Evolutionary conservation across 2,797 vertebrate genomes (phyloP).

Genomic region (Enteromius trimaculatus): DNA sequence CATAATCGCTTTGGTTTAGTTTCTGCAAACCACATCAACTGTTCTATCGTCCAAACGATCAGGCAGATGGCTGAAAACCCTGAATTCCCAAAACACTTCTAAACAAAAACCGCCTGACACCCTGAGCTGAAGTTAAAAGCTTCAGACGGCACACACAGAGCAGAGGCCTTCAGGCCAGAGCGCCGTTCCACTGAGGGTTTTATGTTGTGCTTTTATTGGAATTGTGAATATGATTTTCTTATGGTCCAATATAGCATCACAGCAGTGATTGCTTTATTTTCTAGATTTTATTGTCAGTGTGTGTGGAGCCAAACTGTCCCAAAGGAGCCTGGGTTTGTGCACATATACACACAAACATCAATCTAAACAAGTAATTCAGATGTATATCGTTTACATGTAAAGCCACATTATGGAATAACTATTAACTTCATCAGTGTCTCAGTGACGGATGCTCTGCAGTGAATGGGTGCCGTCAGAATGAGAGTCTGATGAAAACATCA

Average conservation of each 20-base stretch:
- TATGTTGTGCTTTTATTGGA: conserved; percentile 11
- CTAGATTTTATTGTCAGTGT: conserved; percentile 9
- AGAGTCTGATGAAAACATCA: neutral
- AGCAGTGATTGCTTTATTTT: neutral
- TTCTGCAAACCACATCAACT: neutral
- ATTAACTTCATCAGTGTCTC: neutral
- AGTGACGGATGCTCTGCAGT: neutral
- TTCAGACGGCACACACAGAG: neutral
- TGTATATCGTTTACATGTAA: neutral
- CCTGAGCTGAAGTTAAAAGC: neutral
- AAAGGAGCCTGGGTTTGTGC: neutral
- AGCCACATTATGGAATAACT: neutral
- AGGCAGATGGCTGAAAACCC: conserved; percentile 6
- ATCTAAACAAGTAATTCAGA: neutral
- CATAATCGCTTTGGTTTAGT: too few relatives aligned
- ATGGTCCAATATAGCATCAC: conserved; percentile 5
- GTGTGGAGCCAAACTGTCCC: neutral
- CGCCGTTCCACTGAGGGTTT: conserved; percentile 5
- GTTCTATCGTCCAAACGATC: conserved; percentile 3
- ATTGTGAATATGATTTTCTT: conserved; percentile 20
- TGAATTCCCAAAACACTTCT: neutral
- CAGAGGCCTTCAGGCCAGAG: neutral
- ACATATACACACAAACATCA: neutral
- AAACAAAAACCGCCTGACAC: neutral
- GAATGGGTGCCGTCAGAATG: neutral